These are phyloP conservation scores for Lateolabrax maculatus DNA, from an alignment of 2,797 vertebrate species.

Conservation along the genomic window DNA sequence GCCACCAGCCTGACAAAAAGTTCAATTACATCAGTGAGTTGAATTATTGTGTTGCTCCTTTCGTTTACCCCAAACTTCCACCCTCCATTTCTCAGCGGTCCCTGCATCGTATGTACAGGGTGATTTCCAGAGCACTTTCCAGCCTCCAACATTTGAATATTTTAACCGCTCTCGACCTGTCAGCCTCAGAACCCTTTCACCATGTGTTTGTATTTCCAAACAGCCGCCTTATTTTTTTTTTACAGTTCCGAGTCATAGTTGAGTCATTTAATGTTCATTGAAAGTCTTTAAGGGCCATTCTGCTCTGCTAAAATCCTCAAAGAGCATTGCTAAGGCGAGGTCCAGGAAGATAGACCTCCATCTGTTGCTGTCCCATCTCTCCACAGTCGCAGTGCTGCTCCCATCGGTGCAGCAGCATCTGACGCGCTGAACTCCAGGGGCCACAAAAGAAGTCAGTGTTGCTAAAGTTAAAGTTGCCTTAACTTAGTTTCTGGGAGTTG, in stretches of 20 bases:
- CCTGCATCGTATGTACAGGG: neutral
- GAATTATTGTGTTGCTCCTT: constrained; percentile 1
- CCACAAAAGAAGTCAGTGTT: constrained; percentile 43
- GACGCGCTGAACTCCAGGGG: constrained; percentile 31
- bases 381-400: neutral
- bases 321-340: constrained; percentile 40
- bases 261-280: constrained; percentile 35
- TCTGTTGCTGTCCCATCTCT: constrained; percentile 54
- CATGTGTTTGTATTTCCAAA: constrained; percentile 47
- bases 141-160: constrained; percentile 31
- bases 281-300: constrained; percentile 44
- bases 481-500: constrained; percentile 59
- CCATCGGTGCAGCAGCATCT: constrained; percentile 30
- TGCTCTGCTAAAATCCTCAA: constrained; percentile 46
- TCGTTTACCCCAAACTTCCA: constrained; percentile 18
- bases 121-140: constrained; percentile 12
- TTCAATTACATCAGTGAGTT: constrained; percentile 1
- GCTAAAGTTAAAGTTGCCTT: constrained; percentile 52
- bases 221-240: neutral
- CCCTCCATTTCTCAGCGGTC: constrained; percentile 1
- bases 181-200: constrained; percentile 28
- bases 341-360: constrained; percentile 55
- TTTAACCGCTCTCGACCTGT: constrained; percentile 22
- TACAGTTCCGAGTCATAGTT: constrained; percentile 20
- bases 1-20: constrained; percentile 8